phyloP scores from a whole-genome alignment of 2,888 invertebrate genomes.

The Lingula anatina region DNA sequence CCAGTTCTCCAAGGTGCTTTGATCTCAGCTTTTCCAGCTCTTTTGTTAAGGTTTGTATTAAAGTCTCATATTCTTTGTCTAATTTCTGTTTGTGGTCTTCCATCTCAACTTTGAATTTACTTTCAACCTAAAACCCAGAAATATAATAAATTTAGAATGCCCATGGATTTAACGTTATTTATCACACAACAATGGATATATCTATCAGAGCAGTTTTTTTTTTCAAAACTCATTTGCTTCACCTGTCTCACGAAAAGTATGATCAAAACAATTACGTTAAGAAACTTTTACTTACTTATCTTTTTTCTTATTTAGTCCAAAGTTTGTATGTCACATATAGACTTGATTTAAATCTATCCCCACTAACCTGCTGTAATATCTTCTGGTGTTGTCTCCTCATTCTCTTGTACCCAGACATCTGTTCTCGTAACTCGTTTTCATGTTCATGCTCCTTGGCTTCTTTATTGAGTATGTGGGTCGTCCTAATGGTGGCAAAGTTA shows the following conservation, averaged over 20 bases:
- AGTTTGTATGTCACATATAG: too few relatives aligned
- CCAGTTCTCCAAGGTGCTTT: slow-evolving; percentile 56
- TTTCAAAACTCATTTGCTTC: not conserved
- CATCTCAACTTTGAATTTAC: slow-evolving; percentile 93
- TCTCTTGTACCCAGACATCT: slow-evolving; percentile 97
- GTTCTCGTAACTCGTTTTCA: slow-evolving; percentile 95
- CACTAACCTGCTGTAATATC: slow-evolving; percentile 65
- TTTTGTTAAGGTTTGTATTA: slow-evolving; percentile 84
- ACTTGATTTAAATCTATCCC: too few relatives aligned
- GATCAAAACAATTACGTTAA: not conserved
- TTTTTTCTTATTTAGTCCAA: too few relatives aligned
- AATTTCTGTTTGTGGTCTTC: slow-evolving; percentile 91
- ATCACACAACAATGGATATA: too few relatives aligned
- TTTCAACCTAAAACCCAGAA: slow-evolving; percentile 67
- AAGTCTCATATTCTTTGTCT: slow-evolving; percentile 93
- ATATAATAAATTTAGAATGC: not conserved
- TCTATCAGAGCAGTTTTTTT: too few relatives aligned
- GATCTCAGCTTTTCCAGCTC: slow-evolving; percentile 84
- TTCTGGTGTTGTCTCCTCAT: slow-evolving; percentile 97
- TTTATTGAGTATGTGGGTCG: slow-evolving; percentile 95
- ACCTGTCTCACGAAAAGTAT: not conserved
- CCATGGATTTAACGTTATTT: not conserved
- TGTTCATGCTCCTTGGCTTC: slow-evolving; percentile 97
- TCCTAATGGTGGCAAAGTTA: slow-evolving; percentile 97
- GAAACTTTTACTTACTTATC: not conserved